Percentiles rank a stretch among this genome's conserved stretches.
These are phyloP conservation scores for Danio aesculapii DNA, from an alignment of 2,797 vertebrate genomes.

Conservation along the genomic window DNA sequence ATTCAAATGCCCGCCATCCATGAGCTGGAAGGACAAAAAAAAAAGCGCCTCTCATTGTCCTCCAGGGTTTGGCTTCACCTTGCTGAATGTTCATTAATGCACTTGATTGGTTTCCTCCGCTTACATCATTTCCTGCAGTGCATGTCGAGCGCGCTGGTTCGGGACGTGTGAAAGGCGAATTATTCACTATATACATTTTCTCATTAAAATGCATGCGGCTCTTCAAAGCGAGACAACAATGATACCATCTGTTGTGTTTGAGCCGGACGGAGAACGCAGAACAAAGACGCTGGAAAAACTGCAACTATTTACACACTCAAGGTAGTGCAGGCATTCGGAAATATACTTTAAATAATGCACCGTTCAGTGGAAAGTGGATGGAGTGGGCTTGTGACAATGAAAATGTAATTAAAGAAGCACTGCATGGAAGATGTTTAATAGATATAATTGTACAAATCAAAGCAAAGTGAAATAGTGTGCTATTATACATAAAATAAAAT, in stretches of 20 bases:
- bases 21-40: conserved; percentile 56
- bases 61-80: conserved; percentile 51
- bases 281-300: conserved; percentile 47
- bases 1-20: conserved; percentile 61
- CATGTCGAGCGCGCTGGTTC: conserved; percentile 35
- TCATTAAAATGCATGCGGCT: conserved; percentile 81
- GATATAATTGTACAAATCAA: too few species aligned
- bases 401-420: too few species aligned
- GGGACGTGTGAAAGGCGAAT: conserved; percentile 33
- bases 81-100: conserved; percentile 56
- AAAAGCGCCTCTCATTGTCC: conserved; percentile 50
- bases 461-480: too few species aligned
- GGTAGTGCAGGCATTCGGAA: conserved; percentile 60
- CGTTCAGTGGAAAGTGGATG: conserved; percentile 24
- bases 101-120: conserved; percentile 42
- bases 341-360: conserved; percentile 55
- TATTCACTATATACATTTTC: conserved; percentile 64
- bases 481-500: too few species aligned
- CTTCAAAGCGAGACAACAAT: conserved; percentile 80
- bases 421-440: too few species aligned
- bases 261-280: conserved; percentile 57
- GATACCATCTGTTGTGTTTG: conserved; percentile 79
- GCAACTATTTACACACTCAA: conserved; percentile 67
- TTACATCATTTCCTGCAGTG: conserved; percentile 44
- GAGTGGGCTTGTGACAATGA: background rate